Evolutionary conservation across 2,888 invertebrate species (phyloP), one percentile per base, ranked within the genome.

Genomic region (Aelia acuminata): DNA sequence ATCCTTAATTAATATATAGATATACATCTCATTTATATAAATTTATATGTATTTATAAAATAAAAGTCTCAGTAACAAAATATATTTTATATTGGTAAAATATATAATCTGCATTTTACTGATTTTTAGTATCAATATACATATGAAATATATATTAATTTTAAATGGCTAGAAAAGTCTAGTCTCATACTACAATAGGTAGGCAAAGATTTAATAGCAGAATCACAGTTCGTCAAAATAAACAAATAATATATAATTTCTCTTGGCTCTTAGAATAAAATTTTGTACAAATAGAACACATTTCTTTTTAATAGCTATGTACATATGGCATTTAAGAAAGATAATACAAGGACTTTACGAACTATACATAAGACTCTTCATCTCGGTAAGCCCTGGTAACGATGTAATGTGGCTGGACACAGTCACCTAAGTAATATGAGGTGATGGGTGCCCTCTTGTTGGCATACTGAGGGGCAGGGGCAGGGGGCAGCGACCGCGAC

Each of bases 301-400:
- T 86, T 88, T 87, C 48, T 88, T 84, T 85, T 43, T 48, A 84
- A 63, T 57, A 57, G 63, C 84, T 88, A 88, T 87, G 18, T 87
- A 88, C 88, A 87, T 88, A 87, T 88, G 85, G 88, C 88, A 88
- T 84, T 75, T 35, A 48, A 88, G 75, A 75, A 57, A 48, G 35
- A 47, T 43, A 57, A 31, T 86, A 57, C 47, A 35, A 75, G 87
- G 84, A 49, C 43, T 70, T 63, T 47, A 87, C 20, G 39, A 31
- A 31, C 87, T 87, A 92, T 13, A 92, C 92, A 90, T 92, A 92
- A 39, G 92, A 92, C 90, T 92, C 92, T 89, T 92, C 92, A 89
- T 92, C 92, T 84, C 91, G 90, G 88, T 90, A 91, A 31, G 91
- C 90, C 80, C 91, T 89, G 86, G 91, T 90, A 88, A 91, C 91